These are phyloP conservation scores for Toxostoma redivivum DNA, from an alignment of 2,113 vertebrate genomes.

Conservation along the genomic window DNA sequence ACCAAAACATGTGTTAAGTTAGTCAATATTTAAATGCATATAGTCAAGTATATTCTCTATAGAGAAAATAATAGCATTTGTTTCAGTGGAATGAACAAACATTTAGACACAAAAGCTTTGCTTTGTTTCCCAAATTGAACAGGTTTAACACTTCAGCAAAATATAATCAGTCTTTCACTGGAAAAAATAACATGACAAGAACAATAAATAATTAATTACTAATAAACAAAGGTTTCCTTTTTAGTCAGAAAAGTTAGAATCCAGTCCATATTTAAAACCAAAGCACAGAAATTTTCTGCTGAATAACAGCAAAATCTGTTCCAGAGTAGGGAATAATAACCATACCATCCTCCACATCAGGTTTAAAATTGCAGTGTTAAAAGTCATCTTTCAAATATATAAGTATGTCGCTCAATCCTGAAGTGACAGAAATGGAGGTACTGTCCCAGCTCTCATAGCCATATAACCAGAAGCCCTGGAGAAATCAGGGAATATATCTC, in stretches of 20 bases:
- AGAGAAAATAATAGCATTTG: not conserved
- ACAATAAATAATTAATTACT: not conserved
- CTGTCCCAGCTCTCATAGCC: not conserved
- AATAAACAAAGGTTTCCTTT: not conserved
- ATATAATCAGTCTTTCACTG: not conserved
- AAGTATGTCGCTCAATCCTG: not conserved
- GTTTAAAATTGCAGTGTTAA: not conserved
- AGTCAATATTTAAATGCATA: not conserved
- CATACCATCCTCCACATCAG: not conserved
- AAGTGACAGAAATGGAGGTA: not conserved
- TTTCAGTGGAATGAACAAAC: constrained; percentile 13
- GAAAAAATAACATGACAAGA: not conserved
- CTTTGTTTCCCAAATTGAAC: not conserved
- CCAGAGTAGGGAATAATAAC: not conserved
- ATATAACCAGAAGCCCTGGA: not conserved
- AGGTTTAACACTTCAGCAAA: not conserved
- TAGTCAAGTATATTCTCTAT: not conserved
- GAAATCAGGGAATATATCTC: not conserved
- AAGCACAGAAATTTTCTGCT: not conserved
- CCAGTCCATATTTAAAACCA: not conserved
- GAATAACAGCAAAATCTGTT: not conserved
- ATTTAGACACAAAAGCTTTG: not conserved
- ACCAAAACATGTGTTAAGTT: not conserved
- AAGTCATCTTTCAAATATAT: not conserved
- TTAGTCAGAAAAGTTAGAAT: not conserved